Evolutionary conservation across 2,113 vertebrate species (phyloP).

Genomic region (Picathartes gymnocephalus): DNA sequence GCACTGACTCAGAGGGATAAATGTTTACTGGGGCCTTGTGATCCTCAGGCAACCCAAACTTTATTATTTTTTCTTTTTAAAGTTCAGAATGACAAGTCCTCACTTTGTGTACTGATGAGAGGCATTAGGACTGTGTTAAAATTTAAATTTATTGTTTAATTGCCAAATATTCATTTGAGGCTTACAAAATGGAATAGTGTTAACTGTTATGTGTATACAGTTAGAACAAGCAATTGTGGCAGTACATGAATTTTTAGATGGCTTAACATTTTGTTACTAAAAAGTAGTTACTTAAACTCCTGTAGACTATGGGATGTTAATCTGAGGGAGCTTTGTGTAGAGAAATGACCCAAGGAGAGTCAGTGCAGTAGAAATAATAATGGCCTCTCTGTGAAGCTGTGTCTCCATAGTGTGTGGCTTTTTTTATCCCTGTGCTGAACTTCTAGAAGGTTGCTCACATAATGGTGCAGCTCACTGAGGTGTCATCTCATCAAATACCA

Average conservation of each 20-base stretch:
- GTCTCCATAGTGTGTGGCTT: background rate
- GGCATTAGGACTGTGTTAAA: background rate
- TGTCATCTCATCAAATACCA: background rate
- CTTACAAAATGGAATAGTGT: background rate
- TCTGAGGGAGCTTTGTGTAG: background rate
- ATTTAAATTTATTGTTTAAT: background rate
- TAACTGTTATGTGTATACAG: background rate
- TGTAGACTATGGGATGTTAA: background rate
- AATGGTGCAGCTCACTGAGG: background rate
- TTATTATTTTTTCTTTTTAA: background rate
- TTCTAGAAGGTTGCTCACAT: background rate
- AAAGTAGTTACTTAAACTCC: background rate
- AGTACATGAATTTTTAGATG: background rate
- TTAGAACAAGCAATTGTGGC: background rate
- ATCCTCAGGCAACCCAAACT: background rate
- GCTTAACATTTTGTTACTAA: background rate
- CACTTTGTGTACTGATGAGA: background rate
- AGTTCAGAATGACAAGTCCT: background rate
- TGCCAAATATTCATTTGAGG: background rate
- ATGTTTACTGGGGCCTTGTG: background rate
- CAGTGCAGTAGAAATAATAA: background rate
- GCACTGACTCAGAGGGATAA: background rate
- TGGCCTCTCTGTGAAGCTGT: background rate
- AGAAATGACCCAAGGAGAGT: background rate
- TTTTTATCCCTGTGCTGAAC: background rate